Conservation (phyloP, 92 coral and sea anemone species). For the Bergia puertoricense region DNA sequence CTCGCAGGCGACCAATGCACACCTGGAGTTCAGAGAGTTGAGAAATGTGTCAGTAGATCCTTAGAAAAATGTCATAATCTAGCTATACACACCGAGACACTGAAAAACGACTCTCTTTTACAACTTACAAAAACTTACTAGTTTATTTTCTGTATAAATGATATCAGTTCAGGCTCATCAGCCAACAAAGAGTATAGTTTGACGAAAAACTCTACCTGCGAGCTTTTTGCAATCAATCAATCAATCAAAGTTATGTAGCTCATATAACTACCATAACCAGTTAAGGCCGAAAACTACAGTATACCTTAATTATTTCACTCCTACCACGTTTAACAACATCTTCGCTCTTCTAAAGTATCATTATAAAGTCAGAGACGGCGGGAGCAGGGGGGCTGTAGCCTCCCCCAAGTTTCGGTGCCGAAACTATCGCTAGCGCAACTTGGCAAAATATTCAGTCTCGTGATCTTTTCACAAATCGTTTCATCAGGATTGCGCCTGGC, state of each 20-base stretch:
- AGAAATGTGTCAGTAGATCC: not conserved
- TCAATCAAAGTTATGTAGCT: too few species aligned
- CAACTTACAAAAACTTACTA: not conserved
- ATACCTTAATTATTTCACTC: too few species aligned
- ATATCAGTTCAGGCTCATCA: not conserved
- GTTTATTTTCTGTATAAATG: not conserved
- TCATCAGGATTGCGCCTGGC: too few species aligned
- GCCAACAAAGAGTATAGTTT: not conserved
- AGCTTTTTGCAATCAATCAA: not conserved
- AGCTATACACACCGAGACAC: not conserved
- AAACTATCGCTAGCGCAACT: too few species aligned
- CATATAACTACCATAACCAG: not conserved
- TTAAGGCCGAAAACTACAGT: too few species aligned
- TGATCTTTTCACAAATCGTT: too few species aligned
- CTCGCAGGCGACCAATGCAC: slow-evolving; percentile 84
- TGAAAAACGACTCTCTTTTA: not conserved
- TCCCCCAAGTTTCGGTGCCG: too few species aligned
- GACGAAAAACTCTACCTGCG: not conserved
- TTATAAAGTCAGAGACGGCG: too few species aligned
- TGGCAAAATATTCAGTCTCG: too few species aligned
- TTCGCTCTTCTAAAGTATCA: too few species aligned
- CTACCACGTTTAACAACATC: too few species aligned
- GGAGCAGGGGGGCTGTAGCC: too few species aligned
- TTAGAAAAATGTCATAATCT: not conserved
- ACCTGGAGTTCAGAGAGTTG: slow-evolving; percentile 48